A percentile compares a stretch with the other conserved stretches of the same genome.
phyloP scores from a whole-genome alignment of 2,797 vertebrate species.

The Syndactyla subalaris region DNA sequence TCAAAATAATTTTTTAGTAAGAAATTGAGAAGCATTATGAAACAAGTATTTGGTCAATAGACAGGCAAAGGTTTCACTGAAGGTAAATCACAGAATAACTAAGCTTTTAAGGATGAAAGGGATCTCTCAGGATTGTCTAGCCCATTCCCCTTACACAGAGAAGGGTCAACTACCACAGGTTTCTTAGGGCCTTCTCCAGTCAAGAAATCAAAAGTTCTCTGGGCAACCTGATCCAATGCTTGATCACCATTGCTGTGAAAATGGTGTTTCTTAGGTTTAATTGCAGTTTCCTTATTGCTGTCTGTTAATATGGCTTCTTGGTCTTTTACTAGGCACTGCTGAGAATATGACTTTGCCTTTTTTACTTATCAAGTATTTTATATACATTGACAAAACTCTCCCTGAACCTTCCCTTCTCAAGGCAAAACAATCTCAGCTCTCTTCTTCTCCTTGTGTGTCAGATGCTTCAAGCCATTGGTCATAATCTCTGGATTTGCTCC shows the following conservation, averaged over 20 bases:
- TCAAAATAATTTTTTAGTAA: neutral
- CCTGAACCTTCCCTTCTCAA: neutral
- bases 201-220: neutral
- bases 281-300: neutral
- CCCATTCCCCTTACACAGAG: neutral
- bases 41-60: neutral
- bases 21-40: neutral
- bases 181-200: neutral
- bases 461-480: neutral
- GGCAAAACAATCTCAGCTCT: neutral
- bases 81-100: neutral
- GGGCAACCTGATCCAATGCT: neutral
- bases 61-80: neutral
- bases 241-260: neutral
- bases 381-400: neutral
- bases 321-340: neutral
- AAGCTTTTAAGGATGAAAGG: neutral
- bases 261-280: neutral
- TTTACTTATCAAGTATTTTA: neutral
- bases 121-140: neutral
- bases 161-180: neutral
- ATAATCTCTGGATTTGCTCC: neutral
- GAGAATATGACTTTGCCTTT: neutral
- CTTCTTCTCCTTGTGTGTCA: neutral
- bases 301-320: neutral